Conservation (phyloP, 53 echinoderm and acorn worm genomes). For the Apostichopus leukothele region DNA sequence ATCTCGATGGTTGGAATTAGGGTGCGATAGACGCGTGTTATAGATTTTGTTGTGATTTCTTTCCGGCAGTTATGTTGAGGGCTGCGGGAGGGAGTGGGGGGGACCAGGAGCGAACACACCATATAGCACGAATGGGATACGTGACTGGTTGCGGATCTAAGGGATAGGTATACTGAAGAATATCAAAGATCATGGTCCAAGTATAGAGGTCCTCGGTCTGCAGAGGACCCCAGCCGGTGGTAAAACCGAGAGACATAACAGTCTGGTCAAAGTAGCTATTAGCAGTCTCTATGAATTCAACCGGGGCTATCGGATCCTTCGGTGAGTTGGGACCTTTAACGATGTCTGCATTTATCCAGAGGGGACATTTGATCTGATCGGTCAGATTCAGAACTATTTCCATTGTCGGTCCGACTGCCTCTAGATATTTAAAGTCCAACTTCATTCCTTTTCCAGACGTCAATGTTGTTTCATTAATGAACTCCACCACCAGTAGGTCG, state of each 20-base stretch:
- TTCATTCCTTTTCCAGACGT: conserved; percentile 71
- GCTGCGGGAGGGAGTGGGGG: no score
- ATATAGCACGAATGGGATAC: conserved; percentile 69
- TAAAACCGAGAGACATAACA: conserved; percentile 72
- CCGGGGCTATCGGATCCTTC: conserved; percentile 65
- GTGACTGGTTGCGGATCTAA: conserved; percentile 74
- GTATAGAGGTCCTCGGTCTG: conserved; percentile 63
- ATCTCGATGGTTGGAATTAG: no score
- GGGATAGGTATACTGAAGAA: conserved; percentile 60
- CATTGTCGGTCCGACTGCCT: conserved; percentile 72
- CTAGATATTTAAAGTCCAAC: conserved; percentile 74
- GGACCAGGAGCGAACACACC: conserved; percentile 65
- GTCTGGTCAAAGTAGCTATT: conserved; percentile 70
- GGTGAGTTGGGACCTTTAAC: conserved; percentile 75
- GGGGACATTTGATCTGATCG: conserved; percentile 56
- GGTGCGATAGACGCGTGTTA: no score
- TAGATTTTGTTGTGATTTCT: no score
- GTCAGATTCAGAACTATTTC: conserved; percentile 51
- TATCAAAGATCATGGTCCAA: conserved; percentile 86
- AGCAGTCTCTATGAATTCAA: conserved; percentile 55
- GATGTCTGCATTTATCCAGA: conserved; percentile 81
- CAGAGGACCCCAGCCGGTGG: conserved; percentile 38
- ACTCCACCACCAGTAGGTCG: conserved; percentile 64
- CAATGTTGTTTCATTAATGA: conserved; percentile 49
- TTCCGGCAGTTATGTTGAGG: no score